phyloP scores from a whole-genome alignment of 2,113 vertebrate species.

The Myiozetetes cayanensis region DNA sequence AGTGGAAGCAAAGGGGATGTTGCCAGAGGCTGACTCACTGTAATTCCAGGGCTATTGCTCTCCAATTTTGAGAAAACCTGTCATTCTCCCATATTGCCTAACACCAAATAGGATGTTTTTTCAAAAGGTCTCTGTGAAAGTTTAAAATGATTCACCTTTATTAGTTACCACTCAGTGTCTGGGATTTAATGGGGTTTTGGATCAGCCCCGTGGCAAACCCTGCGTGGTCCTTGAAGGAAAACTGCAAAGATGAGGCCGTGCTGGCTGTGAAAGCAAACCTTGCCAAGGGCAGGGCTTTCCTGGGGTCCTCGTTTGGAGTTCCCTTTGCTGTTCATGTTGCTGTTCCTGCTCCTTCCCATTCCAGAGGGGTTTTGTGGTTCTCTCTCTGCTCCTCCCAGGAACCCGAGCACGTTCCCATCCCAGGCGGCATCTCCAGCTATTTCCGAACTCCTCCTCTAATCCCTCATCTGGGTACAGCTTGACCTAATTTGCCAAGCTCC shows the following conservation, averaged over 20 bases:
- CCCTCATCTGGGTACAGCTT: slow-evolving; percentile 39
- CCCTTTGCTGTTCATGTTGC: not conserved
- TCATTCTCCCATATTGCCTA: not conserved
- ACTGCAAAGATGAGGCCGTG: not conserved
- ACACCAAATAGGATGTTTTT: not conserved
- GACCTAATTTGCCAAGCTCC: not conserved
- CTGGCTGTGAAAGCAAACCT: not conserved
- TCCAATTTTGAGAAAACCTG: not conserved
- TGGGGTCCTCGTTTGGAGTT: not conserved
- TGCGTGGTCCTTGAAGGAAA: not conserved
- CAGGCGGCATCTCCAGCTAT: not conserved
- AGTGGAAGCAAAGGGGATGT: not conserved
- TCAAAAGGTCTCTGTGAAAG: not conserved
- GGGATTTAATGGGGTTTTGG: not conserved
- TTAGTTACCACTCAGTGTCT: not conserved
- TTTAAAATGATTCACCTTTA: not conserved
- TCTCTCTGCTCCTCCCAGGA: not conserved
- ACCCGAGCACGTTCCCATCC: not conserved
- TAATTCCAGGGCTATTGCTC: not conserved
- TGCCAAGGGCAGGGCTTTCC: not conserved
- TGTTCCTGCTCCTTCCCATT: not conserved
- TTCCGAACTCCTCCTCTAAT: slow-evolving; percentile 5
- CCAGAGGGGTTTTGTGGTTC: not conserved
- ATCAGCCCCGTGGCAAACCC: not conserved
- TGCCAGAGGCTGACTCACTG: not conserved